Evolutionary conservation across 2,888 invertebrate genomes (phyloP), one percentile per base, ranked within the genome.

Genomic region (Margaritifera margaritifera): DNA sequence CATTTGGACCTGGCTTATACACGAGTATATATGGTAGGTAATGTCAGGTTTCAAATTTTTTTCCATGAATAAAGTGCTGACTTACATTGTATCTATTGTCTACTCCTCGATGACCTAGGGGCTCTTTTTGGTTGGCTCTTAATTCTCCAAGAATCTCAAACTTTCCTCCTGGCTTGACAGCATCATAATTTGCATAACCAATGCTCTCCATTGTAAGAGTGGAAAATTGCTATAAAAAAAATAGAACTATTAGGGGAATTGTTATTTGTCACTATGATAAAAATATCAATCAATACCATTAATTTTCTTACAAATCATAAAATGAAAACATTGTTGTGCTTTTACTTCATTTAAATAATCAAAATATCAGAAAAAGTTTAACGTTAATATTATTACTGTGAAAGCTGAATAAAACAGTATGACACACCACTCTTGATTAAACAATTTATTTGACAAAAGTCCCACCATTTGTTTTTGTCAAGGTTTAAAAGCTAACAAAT

Each of bases 21-120:
- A 15, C 4, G 42, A 42, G 42, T 42, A 42, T 0, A 42, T 11
- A 42, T 2, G 0, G 11, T 15, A 15, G 11, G 15, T 42, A 42
- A 42, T 42, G 42, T 42, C 42, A 42, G 11, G 11, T 15, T 42
- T 42, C 42, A 42, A 42, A 42, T 11, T 15, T 42, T 42, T 11
- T 42, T 42, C 19, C 31, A 2, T 52, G 53, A 19, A 15, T 42
- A 3, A 42, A 42, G 42, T 42, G 15, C 19, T 50, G 3, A 79
- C 86, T 80, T 78, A 88, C 88, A 84, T 89, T 93, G 83, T 92
- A 93, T 83, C 90, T 90, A 42, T 85, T 90, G 78, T 94, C 92
- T 68, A 91, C 87, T 51, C 91, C 85, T 79, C 80, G 82, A 73
- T 88, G 86, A 25, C 74, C 78, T 4, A 91, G 75, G 15, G 90